phyloP scores from a whole-genome alignment of 2,113 vertebrate genomes.

The Lycocorax pyrrhopterus region DNA sequence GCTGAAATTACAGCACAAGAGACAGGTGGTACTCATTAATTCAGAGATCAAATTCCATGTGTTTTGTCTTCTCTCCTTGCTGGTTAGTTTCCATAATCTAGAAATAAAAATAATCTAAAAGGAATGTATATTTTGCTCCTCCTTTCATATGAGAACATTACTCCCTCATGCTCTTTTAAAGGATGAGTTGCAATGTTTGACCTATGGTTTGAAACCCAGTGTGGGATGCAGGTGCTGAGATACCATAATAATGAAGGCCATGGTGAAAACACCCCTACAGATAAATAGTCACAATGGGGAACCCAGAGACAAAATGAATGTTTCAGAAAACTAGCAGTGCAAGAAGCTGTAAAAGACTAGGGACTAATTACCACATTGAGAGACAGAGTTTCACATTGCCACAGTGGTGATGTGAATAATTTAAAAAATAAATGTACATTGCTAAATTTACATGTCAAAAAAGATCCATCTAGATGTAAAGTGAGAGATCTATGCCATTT shows the following conservation, averaged over 20 bases:
- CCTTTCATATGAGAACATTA: neutral
- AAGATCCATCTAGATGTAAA: neutral
- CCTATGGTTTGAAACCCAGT: neutral
- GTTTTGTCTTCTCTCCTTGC: slow-evolving; percentile 14
- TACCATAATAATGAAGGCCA: neutral
- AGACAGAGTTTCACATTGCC: neutral
- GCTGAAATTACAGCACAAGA: slow-evolving; percentile 35
- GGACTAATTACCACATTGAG: neutral
- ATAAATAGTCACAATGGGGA: neutral
- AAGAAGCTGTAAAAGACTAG: neutral
- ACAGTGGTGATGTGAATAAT: neutral
- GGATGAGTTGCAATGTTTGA: neutral
- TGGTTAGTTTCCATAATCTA: neutral
- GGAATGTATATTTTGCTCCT: neutral
- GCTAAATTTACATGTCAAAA: neutral
- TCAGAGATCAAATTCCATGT: slow-evolving; percentile 15
- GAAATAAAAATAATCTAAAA: slow-evolving; percentile 8
- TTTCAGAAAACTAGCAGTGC: neutral
- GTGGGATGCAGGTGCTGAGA: neutral
- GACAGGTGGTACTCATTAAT: slow-evolving; percentile 32
- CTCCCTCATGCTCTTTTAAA: neutral
- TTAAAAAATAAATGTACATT: neutral
- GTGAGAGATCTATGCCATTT: neutral
- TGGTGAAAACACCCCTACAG: neutral
- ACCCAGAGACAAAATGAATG: neutral